Percentiles rank a stretch among this genome's conserved stretches.
Conservation (phyloP, 2,113 vertebrate genomes). For the Ia io region DNA sequence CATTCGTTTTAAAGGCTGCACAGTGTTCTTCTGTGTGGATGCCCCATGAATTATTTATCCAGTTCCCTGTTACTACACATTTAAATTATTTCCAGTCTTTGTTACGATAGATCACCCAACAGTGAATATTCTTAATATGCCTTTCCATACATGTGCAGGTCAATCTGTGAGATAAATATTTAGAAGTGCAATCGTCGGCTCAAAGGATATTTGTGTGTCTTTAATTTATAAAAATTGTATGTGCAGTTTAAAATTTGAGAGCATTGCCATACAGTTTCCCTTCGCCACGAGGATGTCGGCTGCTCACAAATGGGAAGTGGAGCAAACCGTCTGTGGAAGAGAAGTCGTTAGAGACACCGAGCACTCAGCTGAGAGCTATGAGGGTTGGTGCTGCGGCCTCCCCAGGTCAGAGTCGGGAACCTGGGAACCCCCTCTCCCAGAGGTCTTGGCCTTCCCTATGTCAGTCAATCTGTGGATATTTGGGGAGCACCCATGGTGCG, state of each 20-base stretch:
- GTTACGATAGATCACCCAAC: background rate
- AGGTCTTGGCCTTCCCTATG: background rate
- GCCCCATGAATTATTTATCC: background rate
- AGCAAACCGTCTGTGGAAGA: background rate
- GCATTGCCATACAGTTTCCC: background rate
- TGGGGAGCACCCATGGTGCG: background rate
- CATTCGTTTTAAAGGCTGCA: background rate
- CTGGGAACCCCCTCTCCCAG: background rate
- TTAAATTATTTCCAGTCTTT: background rate
- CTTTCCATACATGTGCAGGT: background rate
- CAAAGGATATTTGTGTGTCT: background rate
- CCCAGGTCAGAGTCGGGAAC: fast-evolving
- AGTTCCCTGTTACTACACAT: background rate
- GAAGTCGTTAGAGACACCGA: background rate
- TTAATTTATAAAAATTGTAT: background rate
- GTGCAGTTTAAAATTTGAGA: background rate
- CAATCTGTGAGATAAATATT: background rate
- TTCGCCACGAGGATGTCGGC: background rate
- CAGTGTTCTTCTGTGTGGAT: background rate
- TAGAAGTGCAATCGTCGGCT: background rate
- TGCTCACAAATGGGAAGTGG: background rate
- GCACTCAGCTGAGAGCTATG: background rate
- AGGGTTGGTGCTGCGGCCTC: background rate
- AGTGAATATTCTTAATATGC: background rate
- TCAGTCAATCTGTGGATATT: background rate